Percentiles rank a stretch among this genome's conserved stretches.
Conservation (phyloP, 1,140 invertebrate species). For the Epicauta chinensis region DNA sequence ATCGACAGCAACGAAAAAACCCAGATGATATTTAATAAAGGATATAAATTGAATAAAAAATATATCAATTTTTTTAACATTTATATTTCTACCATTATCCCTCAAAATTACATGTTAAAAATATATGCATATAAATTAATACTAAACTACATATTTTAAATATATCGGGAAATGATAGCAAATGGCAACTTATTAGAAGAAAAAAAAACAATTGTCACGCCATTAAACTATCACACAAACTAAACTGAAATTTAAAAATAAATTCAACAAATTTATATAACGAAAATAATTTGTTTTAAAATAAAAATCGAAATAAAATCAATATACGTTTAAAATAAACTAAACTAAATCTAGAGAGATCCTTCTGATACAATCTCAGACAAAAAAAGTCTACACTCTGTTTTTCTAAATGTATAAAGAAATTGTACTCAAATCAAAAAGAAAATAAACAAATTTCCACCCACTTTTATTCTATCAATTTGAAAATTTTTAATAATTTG, state of each 20-base stretch:
- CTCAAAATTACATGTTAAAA: conserved; percentile 5
- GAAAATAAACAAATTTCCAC: not conserved
- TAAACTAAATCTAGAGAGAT: conserved; percentile 5
- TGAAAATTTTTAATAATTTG: no score
- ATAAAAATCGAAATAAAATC: conserved; percentile 8
- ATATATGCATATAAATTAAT: conserved; percentile 11
- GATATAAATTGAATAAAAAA: no score
- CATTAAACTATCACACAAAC: conserved; percentile 26
- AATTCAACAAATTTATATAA: conserved; percentile 7
- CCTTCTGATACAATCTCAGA: conserved; percentile 4
- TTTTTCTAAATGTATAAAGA: not conserved
- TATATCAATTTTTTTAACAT: conserved; percentile 7
- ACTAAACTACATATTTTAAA: conserved; percentile 4
- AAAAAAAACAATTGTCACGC: conserved; percentile 29
- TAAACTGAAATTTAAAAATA: conserved; percentile 41
- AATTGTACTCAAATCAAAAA: not conserved
- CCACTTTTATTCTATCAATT: no score
- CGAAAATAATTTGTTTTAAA: conserved; percentile 10
- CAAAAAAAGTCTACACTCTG: not conserved
- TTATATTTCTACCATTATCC: conserved; percentile 15
- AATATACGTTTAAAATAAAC: not conserved
- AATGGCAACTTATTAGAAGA: conserved; percentile 6
- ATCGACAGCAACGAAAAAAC: no score
- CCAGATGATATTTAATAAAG: no score
- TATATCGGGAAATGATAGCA: not conserved